Evolutionary conservation across 2,113 vertebrate genomes (phyloP).

Genomic region (Seriola aureovittata): DNA sequence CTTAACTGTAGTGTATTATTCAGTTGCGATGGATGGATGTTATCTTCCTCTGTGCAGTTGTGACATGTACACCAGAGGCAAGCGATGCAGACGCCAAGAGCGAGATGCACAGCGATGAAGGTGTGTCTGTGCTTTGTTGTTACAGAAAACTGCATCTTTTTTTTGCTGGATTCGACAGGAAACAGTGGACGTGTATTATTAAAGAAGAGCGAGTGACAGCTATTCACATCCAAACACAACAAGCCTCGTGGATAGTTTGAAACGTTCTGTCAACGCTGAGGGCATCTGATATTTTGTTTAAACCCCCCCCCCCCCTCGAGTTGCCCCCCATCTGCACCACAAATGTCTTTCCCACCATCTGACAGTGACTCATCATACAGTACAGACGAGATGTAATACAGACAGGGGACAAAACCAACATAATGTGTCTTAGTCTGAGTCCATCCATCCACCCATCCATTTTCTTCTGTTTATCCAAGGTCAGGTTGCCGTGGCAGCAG

Average conservation of each 20-base stretch:
- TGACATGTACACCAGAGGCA: constrained; percentile 18
- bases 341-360: constrained; percentile 50
- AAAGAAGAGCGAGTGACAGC: constrained; percentile 30
- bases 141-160: background rate
- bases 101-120: constrained; percentile 11
- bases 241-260: constrained; percentile 33
- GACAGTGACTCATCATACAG: background rate
- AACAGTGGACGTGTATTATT: constrained; percentile 19
- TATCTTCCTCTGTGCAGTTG: background rate
- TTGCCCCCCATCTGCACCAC: constrained; percentile 7
- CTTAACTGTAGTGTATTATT: constrained; percentile 23
- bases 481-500: too few relatives aligned
- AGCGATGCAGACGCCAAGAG: background rate
- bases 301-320: background rate
- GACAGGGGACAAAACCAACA: too few relatives aligned
- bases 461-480: too few relatives aligned
- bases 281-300: constrained; percentile 24
- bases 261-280: constrained; percentile 34
- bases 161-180: background rate
- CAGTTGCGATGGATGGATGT: constrained; percentile 1
- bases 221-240: constrained; percentile 21
- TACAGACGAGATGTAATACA: background rate
- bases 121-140: constrained; percentile 20
- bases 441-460: too few relatives aligned
- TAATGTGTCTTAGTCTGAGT: too few relatives aligned